These are phyloP conservation scores for Cephus pygmeus DNA, from an alignment of 2,888 invertebrate species.

Conservation along the genomic window DNA sequence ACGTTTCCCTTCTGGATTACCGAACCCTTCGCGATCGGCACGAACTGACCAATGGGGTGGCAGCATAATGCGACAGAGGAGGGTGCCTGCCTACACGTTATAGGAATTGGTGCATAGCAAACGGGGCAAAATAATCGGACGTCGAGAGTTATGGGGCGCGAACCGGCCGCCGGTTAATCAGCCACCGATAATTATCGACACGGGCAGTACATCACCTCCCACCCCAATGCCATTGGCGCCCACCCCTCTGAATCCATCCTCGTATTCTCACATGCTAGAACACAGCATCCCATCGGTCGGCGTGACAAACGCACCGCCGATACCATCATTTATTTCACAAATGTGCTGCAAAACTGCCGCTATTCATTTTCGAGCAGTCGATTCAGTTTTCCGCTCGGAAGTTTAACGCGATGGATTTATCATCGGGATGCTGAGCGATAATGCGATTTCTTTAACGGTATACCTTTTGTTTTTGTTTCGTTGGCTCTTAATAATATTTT, in stretches of 20 bases:
- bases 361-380: slow-evolving; percentile 65
- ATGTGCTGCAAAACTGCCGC: slow-evolving; percentile 66
- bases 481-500: background rate
- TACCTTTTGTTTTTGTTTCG: background rate
- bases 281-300: slow-evolving; percentile 28
- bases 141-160: slow-evolving; percentile 66
- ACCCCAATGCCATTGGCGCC: slow-evolving; percentile 29
- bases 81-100: slow-evolving; percentile 34
- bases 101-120: slow-evolving; percentile 62
- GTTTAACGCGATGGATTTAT: slow-evolving; percentile 37
- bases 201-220: slow-evolving; percentile 63
- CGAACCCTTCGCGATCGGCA: background rate
- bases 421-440: slow-evolving; percentile 32
- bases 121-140: slow-evolving; percentile 65
- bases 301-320: slow-evolving; percentile 66
- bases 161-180: slow-evolving; percentile 65
- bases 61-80: slow-evolving; percentile 7
- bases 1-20: background rate
- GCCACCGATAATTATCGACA: slow-evolving; percentile 67
- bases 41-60: background rate
- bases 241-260: slow-evolving; percentile 25
- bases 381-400: slow-evolving; percentile 62
- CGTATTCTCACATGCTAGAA: slow-evolving; percentile 19
- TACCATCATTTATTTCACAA: slow-evolving; percentile 67
- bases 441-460: slow-evolving; percentile 44